phyloP scores from a whole-genome alignment of 1,140 invertebrate species.

The Battus philenor region DNA sequence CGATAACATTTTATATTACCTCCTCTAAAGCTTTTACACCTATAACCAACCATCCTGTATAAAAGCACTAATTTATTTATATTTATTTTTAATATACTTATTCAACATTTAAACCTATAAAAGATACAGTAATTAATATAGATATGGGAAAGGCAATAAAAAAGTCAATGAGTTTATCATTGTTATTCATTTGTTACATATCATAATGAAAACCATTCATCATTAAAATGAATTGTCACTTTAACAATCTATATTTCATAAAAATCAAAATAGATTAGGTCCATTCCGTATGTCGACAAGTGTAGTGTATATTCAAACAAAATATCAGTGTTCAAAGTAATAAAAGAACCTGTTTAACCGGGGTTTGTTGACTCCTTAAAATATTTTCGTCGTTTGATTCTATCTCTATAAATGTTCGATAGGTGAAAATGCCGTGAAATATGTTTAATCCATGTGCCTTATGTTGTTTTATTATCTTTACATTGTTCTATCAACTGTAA shows the following conservation, averaged over 20 bases:
- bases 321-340: conserved; percentile 64
- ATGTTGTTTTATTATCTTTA: too few relatives aligned
- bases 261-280: conserved; percentile 5
- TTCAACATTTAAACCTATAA: too few relatives aligned
- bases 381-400: conserved; percentile 47
- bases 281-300: conserved; percentile 16
- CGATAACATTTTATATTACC: too few relatives aligned
- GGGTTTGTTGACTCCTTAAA: conserved; percentile 69
- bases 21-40: too few relatives aligned
- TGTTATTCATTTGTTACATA: conserved; percentile 17
- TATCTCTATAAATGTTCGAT: conserved; percentile 30
- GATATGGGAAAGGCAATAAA: too few relatives aligned
- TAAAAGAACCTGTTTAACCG: conserved; percentile 57
- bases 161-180: too few relatives aligned
- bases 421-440: conserved; percentile 22
- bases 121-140: too few relatives aligned
- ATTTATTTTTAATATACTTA: too few relatives aligned
- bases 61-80: too few relatives aligned
- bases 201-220: neutral
- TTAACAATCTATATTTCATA: neutral
- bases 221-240: neutral
- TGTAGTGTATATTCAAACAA: conserved; percentile 38
- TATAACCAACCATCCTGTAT: too few relatives aligned
- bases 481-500: too few relatives aligned
- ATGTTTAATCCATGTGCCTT: too few relatives aligned